Evolutionary conservation across 2,888 invertebrate species (phyloP), one percentile per base, ranked within the genome.

Genomic region (Saturnia japonica): DNA sequence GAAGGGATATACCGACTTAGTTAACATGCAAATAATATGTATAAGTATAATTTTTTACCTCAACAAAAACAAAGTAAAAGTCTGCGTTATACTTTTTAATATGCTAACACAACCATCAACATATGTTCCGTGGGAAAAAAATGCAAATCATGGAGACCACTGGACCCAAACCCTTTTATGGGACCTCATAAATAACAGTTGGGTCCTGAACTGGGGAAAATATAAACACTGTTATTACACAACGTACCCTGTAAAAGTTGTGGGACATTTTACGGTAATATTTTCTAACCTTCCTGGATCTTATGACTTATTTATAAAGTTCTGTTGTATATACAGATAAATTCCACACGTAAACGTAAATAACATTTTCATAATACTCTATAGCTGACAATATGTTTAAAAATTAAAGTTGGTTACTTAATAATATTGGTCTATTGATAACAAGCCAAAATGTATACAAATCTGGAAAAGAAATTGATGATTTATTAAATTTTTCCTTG

Each of bases 101-200:
- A 60, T 25, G 57, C 57, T 60, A 60, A 60, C 57, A 28, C 57
- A 60, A 75, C 78, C 79, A 81, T 81, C 82, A 83, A 85, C 85
- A 83, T 83, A 79, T 85, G 84, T 82, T 79, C 78, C 73, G 78
- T 79, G 73, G 77, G 57, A 60, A 60, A 60, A 83, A 85, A 82
- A 87, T 86, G 87, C 83, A 84, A 86, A 87, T 86, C 82, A 82
- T 78, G 75, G 76, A 75, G 74, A 75, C 74, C 75, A 74, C 71
- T 75, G 76, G 77, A 76, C 76, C 78, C 28, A 76, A 76, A 77
- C 77, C 76, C 72, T 82, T 83, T 85, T 86, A 85, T 82, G 77
- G 78, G 73, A 68, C 74, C 71, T 75, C 83, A 80, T 86, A 85
- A 85, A 84, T 81, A 77, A 81, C 77, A 47, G 68, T 70, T 70